Evolutionary conservation across 2,888 invertebrate species (phyloP), one percentile per base, ranked within the genome.

Genomic region (Philereme vetulata): DNA sequence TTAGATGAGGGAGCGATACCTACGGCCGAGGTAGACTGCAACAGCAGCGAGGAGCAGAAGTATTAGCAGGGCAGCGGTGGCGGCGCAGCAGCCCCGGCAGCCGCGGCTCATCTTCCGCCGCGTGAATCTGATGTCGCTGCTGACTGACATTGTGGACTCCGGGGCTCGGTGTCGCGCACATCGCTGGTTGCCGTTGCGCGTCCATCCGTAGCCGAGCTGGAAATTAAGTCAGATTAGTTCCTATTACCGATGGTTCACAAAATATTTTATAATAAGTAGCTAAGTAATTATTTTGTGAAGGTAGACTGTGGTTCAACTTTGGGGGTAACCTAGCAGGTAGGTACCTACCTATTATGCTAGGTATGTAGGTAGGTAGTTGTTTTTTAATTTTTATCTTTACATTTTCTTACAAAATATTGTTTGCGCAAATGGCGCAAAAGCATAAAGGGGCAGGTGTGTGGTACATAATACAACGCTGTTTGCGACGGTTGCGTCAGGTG

Each of bases 91-190:
- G 74, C 97, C 97, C 78, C 96, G 95, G 84, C 97, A 96, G 70
- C 97, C 96, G 56, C 96, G 95, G 68, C 96, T 96, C 71, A 97
- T 93, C 88, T 97, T 97, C 76, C 96, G 94, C 55, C 96, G 93
- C 10, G 97, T 97, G 87, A 97, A 97, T 70, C 97, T 94, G 82
- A 97, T 97, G 86, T 97, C 97, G 74, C 97, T 97, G 93, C 97
- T 96, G 70, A 96, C 96, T 0, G 97, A 96, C 74, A 96, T 88
- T 60, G 97, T 96, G 40, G 97, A 97, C 84, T 96, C 96, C 43
- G 97, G 95, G 49, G 90, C 89, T 7, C 88, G 82, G 71, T 89
- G 88, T 51, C 84, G 78, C 63, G 85, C 82, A 67, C 91, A 88
- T 21, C 90, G 80, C 57, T 86, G 82, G 63, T 83, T 81, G 7